Evolutionary conservation across 2,888 invertebrate species (phyloP), one percentile per base, ranked within the genome.

Genomic region (Polyommatus iphigenia): DNA sequence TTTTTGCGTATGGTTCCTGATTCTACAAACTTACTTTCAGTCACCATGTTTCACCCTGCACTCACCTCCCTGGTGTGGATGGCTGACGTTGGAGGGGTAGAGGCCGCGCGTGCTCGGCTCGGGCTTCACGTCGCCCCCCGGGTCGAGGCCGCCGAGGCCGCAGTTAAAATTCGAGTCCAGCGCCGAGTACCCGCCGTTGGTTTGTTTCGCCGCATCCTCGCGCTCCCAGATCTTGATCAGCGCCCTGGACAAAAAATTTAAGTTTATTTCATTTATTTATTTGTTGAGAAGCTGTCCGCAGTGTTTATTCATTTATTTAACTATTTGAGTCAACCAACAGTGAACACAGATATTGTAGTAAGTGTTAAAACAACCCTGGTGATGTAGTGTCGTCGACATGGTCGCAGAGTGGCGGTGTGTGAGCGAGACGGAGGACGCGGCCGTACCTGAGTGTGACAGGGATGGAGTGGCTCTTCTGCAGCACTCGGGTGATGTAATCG

Each of bases 401-500:
- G 1, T 90, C 89, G 0, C 88, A 81, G 13, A 83, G 95, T 15
- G 90, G 87, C 79, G 91, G 41, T 41, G 41, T 41, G 41, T 8
- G 29, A 62, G 62, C 20, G 57, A 36, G 18, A 50, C 18, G 62
- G 41, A 76, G 54, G 18, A 57, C n/a, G 59, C 8, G 4, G 6
- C 71, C 73, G 46, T 96, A 96, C 85, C 99, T 95, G 91, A 99
- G 96, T 7, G 98, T 98, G 77, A 99, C 95, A 1, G 99, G 99
- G 87, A 99, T 98, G n/a, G 98, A 99, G 84, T 98, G 96, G 83
- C 97, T 98, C 86, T 97, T 96, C 89, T 98, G 98, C 81, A 98
- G 95, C 76, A 98, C 89, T 80, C 89, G 72, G 93, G 84, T 94
- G 89, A 83, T 94, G 92, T 10, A 8, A 5, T 94, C 94, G 80